These are phyloP conservation scores for Elephas maximus DNA, from an alignment of 2,113 vertebrate genomes.

Conservation along the genomic window DNA sequence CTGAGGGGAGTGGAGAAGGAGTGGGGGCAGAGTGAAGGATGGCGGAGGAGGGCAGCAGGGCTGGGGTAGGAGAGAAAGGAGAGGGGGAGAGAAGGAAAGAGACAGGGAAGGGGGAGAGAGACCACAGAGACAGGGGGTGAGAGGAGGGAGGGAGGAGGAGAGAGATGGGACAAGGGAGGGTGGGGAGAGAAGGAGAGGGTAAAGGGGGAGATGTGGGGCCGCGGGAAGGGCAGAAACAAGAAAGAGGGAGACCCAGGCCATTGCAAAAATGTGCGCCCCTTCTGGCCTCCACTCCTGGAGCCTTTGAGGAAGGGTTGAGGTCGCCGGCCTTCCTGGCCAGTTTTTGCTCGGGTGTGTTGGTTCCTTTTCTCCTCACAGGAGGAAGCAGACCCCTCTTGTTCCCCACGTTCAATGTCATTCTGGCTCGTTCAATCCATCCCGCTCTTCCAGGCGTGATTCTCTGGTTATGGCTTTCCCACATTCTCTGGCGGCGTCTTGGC, in stretches of 20 bases:
- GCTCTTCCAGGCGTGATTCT: not conserved
- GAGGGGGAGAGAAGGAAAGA: not conserved
- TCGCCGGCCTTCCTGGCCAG: not conserved
- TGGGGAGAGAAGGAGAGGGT: not conserved
- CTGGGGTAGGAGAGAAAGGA: not conserved
- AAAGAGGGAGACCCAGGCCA: not conserved
- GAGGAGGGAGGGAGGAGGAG: not conserved
- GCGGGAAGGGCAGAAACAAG: not conserved
- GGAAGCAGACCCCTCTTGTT: not conserved
- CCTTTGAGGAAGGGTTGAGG: not conserved
- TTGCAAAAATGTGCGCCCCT: not conserved
- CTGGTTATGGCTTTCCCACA: not conserved
- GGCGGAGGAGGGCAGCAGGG: too few species aligned
- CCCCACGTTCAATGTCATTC: not conserved
- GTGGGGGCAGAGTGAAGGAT: too few species aligned
- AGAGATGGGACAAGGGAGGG: too few species aligned
- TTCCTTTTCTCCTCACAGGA: not conserved
- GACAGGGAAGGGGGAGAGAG: not conserved
- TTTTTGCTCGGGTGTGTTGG: not conserved
- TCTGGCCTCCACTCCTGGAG: not conserved
- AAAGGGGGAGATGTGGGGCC: too few species aligned
- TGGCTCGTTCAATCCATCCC: rapidly evolving
- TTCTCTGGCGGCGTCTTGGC: not conserved
- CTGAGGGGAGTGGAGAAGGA: too few species aligned
- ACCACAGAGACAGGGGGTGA: too few species aligned